A percentile compares a stretch with the other conserved stretches of the same genome.
These are phyloP conservation scores for Brenthis ino DNA, from an alignment of 2,888 invertebrate species.

Conservation along the genomic window DNA sequence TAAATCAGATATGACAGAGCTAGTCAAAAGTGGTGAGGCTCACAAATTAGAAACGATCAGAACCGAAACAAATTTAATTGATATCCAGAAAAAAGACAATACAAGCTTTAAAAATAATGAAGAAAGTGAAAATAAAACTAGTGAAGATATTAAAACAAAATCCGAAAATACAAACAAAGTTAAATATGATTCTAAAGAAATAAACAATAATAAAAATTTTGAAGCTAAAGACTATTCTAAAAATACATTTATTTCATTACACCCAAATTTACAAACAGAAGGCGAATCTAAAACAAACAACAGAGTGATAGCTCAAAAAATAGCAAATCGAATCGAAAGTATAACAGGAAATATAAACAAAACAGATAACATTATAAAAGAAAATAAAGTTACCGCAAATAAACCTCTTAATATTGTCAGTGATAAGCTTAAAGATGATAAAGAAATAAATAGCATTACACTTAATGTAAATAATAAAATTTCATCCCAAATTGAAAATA, in stretches of 20 bases:
- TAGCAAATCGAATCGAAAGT: neutral
- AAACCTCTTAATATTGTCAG: neutral
- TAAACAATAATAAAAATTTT: neutral
- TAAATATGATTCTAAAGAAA: neutral
- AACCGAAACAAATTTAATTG: neutral
- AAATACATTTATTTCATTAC: neutral
- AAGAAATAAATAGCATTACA: constrained; percentile 1
- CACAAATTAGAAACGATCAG: neutral
- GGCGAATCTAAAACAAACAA: too few relatives aligned
- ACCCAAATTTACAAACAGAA: neutral
- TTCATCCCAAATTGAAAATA: constrained; percentile 24
- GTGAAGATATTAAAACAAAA: neutral
- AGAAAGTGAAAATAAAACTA: neutral
- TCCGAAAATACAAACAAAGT: neutral
- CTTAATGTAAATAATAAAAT: constrained; percentile 6
- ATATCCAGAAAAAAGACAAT: neutral
- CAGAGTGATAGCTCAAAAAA: too few relatives aligned
- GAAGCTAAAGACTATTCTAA: neutral
- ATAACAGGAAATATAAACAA: neutral
- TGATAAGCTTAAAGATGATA: neutral
- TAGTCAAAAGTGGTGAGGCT: neutral
- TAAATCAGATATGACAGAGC: neutral
- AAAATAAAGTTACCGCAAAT: neutral
- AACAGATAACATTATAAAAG: neutral
- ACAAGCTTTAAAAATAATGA: neutral